phyloP scores from a whole-genome alignment of 2,888 invertebrate genomes.

The Ectemnius continuus region DNA sequence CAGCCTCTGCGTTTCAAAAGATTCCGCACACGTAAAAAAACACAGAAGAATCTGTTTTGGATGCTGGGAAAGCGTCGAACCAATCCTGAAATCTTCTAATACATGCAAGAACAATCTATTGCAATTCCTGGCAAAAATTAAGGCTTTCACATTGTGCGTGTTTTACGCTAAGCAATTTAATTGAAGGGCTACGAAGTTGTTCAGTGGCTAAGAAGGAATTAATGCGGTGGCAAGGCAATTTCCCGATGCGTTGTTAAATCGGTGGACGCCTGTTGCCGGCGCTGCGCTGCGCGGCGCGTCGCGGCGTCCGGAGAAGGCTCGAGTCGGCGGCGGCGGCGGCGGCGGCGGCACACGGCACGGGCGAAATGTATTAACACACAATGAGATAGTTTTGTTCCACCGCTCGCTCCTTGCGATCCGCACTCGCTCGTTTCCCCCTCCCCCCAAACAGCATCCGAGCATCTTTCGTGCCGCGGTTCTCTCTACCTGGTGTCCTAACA shows the following conservation, averaged over 20 bases:
- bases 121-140: no score
- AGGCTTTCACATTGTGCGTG: no score
- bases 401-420: constrained; percentile 51
- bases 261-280: constrained; percentile 42
- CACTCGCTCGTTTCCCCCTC: constrained; percentile 61
- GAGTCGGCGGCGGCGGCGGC: constrained; percentile 51
- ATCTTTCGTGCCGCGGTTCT: constrained; percentile 67
- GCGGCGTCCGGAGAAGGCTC: constrained; percentile 47
- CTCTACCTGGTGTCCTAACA: constrained; percentile 61
- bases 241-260: constrained; percentile 15
- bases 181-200: background rate
- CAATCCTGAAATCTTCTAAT: no score
- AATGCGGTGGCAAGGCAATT: constrained; percentile 19
- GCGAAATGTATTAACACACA: constrained; percentile 77
- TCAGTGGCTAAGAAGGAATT: background rate
- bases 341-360: constrained; percentile 48
- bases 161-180: background rate
- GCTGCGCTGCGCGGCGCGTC: constrained; percentile 29
- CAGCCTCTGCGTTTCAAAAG: constrained; percentile 28
- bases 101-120: no score
- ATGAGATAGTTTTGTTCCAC: constrained; percentile 78
- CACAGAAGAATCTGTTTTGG: constrained; percentile 23
- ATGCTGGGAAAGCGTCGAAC: background rate
- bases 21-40: constrained; percentile 43
- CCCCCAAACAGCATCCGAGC: constrained; percentile 55